Evolutionary conservation across 2,113 vertebrate genomes (phyloP).

Genomic region (Burhinus oedicnemus): DNA sequence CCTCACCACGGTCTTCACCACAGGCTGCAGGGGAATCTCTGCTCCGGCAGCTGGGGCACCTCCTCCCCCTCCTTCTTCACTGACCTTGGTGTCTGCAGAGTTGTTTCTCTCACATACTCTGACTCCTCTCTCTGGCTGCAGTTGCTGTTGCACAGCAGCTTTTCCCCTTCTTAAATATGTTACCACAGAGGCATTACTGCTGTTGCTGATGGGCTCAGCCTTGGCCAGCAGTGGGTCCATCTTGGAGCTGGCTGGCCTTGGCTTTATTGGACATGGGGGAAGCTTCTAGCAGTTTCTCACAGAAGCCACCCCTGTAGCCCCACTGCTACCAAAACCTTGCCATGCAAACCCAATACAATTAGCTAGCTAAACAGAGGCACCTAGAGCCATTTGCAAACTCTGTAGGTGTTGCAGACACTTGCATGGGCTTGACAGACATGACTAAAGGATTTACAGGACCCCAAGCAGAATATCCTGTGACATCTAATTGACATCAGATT

Average conservation of each 20-base stretch:
- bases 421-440: neutral
- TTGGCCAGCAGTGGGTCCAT: neutral
- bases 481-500: neutral
- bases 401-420: neutral
- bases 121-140: neutral
- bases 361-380: neutral
- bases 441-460: neutral
- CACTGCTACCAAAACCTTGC: neutral
- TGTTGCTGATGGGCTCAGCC: neutral
- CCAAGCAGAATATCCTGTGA: neutral
- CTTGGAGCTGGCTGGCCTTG: neutral
- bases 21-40: too few species aligned
- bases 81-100: too few species aligned
- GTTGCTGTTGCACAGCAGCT: neutral
- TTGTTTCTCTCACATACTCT: too few species aligned
- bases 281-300: neutral
- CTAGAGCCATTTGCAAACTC: neutral
- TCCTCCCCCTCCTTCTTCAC: too few species aligned
- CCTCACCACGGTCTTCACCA: too few species aligned
- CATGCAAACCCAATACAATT: neutral
- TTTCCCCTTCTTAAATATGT: neutral
- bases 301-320: neutral
- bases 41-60: too few species aligned
- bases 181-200: neutral
- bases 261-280: too few species aligned